phyloP scores from a whole-genome alignment of 2,113 vertebrate genomes.

The Acrocephalus kingi region DNA sequence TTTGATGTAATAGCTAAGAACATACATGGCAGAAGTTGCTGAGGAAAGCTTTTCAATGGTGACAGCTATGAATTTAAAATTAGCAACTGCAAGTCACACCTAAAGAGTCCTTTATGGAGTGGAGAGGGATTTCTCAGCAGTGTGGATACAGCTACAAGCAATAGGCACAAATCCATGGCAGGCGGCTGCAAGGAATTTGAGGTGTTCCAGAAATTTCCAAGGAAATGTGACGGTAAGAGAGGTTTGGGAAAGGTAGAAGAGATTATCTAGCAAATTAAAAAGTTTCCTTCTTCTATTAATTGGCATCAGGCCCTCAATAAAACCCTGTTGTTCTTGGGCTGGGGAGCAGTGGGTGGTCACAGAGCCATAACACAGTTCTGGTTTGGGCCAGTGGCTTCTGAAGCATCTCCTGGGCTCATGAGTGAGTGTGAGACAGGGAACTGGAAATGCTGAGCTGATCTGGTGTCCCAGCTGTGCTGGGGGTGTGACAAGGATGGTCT shows the following conservation, averaged over 20 bases:
- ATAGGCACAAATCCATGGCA: neutral
- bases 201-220: neutral
- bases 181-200: neutral
- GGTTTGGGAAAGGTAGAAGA: neutral
- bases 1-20: constrained; percentile 38
- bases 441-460: constrained; percentile 52
- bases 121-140: neutral
- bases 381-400: neutral
- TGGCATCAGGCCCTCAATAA: neutral
- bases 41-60: constrained; percentile 15
- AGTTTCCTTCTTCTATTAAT: neutral
- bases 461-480: neutral
- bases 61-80: constrained; percentile 40
- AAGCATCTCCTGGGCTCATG: neutral
- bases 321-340: neutral
- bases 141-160: neutral
- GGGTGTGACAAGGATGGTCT: neutral
- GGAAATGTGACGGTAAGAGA: neutral
- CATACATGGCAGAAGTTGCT: constrained; percentile 25
- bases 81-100: neutral
- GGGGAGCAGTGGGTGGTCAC: neutral
- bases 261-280: neutral
- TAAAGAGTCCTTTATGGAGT: neutral
- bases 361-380: neutral
- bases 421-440: neutral